Percentiles rank a stretch among this genome's conserved stretches.
Conservation (phyloP, 1,140 invertebrate genomes). For the Neodiprion virginianus region DNA sequence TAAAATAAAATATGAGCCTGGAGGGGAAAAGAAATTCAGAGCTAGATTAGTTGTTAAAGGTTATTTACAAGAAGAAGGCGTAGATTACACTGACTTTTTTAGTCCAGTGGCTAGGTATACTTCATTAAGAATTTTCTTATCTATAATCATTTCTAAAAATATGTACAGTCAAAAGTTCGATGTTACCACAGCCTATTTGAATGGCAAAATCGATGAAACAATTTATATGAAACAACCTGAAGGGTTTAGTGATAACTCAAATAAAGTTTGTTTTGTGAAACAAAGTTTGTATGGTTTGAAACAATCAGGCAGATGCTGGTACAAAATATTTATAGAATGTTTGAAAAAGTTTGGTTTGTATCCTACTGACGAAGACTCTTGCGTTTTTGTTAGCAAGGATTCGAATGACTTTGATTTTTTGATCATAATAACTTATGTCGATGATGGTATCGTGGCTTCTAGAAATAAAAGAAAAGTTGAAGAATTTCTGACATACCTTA, state of each 20-base stretch:
- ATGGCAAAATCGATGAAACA: constrained; percentile 23
- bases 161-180: too few relatives aligned
- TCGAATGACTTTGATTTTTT: constrained; percentile 23
- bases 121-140: constrained; percentile 34
- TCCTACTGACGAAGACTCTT: constrained; percentile 25
- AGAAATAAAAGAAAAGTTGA: constrained; percentile 14
- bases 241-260: constrained; percentile 24
- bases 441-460: constrained; percentile 26
- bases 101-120: constrained; percentile 19
- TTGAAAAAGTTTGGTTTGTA: constrained; percentile 26
- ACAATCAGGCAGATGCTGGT: constrained; percentile 30
- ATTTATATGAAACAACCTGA: constrained; percentile 40
- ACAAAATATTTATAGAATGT: too few relatives aligned
- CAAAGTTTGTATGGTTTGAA: constrained; percentile 49
- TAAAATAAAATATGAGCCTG: constrained; percentile 34
- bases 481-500: constrained; percentile 16
- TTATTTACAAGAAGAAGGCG: constrained; percentile 28
- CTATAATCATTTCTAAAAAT: constrained; percentile 15
- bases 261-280: constrained; percentile 40
- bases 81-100: constrained; percentile 40
- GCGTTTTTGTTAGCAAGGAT: constrained; percentile 29
- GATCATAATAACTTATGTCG: constrained; percentile 22
- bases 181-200: constrained; percentile 15
- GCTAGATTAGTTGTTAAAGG: constrained; percentile 54
- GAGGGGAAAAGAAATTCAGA: constrained; percentile 42